Evolutionary conservation across 1,140 invertebrate genomes (phyloP).

Genomic region (Platorchestia sp.): DNA sequence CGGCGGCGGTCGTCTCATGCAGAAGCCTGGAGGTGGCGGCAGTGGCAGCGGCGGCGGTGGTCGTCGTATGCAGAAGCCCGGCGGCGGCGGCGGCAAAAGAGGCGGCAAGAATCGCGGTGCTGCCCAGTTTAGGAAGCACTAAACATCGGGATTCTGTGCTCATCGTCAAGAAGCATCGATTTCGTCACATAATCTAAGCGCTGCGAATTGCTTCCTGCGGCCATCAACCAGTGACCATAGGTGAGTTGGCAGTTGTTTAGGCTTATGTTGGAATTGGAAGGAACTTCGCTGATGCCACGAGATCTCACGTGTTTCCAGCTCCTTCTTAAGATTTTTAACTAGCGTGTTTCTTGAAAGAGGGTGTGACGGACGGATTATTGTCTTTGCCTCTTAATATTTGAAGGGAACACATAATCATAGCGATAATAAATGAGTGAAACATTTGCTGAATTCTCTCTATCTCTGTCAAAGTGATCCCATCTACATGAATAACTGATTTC

Average conservation of each 20-base stretch:
- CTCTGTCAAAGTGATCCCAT: background rate
- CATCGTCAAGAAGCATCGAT: background rate
- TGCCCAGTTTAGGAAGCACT: constrained; percentile 15
- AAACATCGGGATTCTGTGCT: background rate
- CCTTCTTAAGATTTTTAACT: background rate
- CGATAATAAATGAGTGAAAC: background rate
- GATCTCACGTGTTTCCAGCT: background rate
- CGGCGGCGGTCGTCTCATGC: background rate
- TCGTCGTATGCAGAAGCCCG: background rate
- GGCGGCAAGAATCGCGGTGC: constrained; percentile 7
- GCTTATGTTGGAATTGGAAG: constrained; percentile 12
- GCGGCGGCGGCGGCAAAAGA: background rate
- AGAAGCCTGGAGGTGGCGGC: background rate
- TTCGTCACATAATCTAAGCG: background rate
- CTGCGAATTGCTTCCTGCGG: background rate
- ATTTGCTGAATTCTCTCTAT: background rate
- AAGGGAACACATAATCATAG: background rate
- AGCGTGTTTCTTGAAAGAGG: background rate
- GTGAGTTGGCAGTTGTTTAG: constrained; percentile 9
- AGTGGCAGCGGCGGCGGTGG: background rate
- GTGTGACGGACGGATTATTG: background rate
- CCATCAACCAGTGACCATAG: background rate
- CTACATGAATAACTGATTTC: background rate
- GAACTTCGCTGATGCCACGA: background rate
- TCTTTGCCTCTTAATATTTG: background rate